Base-by-base conservation (phyloP, 2,888 invertebrate genomes). In the Chromoteleia sp. region DNA sequence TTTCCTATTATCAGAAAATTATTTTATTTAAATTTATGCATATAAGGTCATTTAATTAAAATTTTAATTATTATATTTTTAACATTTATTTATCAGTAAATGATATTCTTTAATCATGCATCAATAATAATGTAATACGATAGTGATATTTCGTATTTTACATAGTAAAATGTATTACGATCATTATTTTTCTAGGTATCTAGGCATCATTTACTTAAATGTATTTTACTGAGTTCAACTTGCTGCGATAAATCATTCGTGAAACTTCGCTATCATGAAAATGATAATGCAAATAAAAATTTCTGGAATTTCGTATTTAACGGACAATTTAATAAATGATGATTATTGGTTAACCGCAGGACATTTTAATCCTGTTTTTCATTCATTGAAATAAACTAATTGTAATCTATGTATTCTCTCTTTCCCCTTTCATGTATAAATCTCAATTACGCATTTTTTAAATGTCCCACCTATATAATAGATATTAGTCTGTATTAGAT, bases 391-490 rank as follows among this genome's bases (percentile, higher is more conserved):
- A 39, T 39, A 39, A 21, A 12, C 25, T 21, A 48, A 25, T 25
- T 21, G 25, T 48, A 21, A 21, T 21, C 1, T 12, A 25, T 25
- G 25, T 25, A 12, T 2, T 48, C 48, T 48, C 48, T 48, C 48
- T 48, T 25, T 48, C 48, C 10, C 48, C 1, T 41, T 41, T n/a
- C 17, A 17, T 15, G 3, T 43, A 17, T 43, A 43, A 15, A 8
- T 43, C 10, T 43, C 43, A 15, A 17, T 7, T 43, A 10, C 0
- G 17, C 17, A 43, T 17, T 43, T 17, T 7, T 17, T 8, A 10
- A 43, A 43, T 43, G 10, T 43, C 43, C 43, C 17, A 43, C 17
- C 43, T 5, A 39, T 41, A 14, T 3, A 43, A 17, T 43, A 17
- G 10, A 4, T 17, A 17, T 43, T 15, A 43, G 43, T 17, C 10